These are phyloP conservation scores for Bos indicus DNA, from an alignment of 2,113 vertebrate species.

Conservation along the genomic window DNA sequence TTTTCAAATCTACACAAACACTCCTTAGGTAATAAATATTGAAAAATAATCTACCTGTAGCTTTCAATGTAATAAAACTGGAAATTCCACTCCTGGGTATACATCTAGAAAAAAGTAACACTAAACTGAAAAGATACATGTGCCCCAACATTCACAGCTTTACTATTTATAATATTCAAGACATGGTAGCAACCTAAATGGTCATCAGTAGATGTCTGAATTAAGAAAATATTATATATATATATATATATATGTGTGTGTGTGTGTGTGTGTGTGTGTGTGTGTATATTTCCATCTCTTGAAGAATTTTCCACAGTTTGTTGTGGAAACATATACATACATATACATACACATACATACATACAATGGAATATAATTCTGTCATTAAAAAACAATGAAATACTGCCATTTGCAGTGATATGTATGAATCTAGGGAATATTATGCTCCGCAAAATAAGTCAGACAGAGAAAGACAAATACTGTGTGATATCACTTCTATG, in stretches of 20 bases:
- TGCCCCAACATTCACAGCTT: neutral
- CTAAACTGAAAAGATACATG: neutral
- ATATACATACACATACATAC: neutral
- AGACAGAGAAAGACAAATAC: neutral
- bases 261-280: too few relatives aligned
- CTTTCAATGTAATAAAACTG: neutral
- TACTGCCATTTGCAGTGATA: neutral
- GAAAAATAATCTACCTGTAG: neutral
- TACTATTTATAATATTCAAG: neutral
- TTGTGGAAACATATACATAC: too few relatives aligned
- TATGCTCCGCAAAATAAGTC: neutral
- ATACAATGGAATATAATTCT: neutral
- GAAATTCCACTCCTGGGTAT: neutral
- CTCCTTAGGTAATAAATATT: neutral
- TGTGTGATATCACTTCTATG: neutral
- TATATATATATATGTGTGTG: fast-evolving
- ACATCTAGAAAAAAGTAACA: neutral
- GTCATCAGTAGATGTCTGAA: neutral
- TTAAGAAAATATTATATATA: neutral
- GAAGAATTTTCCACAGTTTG: too few relatives aligned
- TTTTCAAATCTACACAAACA: neutral
- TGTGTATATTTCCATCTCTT: too few relatives aligned
- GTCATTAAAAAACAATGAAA: neutral
- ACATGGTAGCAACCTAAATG: neutral
- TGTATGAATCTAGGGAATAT: neutral